Evolutionary conservation across 2,797 vertebrate species (phyloP).

Genomic region (Setipinna tenuifilis): DNA sequence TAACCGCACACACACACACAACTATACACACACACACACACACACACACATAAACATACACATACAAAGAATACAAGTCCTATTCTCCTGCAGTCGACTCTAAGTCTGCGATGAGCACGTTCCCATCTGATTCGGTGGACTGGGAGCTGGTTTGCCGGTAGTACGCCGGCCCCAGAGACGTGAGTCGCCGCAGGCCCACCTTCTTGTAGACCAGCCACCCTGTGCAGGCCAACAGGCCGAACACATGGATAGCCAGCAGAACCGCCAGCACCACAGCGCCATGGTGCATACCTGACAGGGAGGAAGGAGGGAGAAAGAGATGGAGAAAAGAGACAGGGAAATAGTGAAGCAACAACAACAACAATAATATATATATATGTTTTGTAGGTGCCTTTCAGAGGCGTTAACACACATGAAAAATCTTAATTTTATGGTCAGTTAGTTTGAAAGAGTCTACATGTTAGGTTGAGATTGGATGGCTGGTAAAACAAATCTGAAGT

Average conservation of each 20-base stretch:
- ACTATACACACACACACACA: not conserved
- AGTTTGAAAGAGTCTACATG: not conserved
- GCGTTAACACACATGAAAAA: not conserved
- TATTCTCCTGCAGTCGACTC: constrained; percentile 78
- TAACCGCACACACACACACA: not conserved
- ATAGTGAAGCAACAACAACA: not conserved
- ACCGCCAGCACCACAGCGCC: constrained; percentile 73
- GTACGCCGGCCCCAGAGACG: constrained; percentile 73
- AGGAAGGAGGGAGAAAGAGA: constrained; percentile 9
- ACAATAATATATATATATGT: too few species aligned
- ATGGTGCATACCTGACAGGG: constrained; percentile 76
- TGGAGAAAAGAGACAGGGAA: not conserved
- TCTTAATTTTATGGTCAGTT: not conserved
- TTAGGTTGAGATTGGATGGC: not conserved
- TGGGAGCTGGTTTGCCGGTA: constrained; percentile 79
- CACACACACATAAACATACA: constrained; percentile 25
- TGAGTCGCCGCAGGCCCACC: constrained; percentile 69
- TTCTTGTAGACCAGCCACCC: constrained; percentile 81
- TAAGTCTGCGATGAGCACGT: constrained; percentile 86
- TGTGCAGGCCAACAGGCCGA: constrained; percentile 71
- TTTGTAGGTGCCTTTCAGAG: too few species aligned
- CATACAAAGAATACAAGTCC: not conserved
- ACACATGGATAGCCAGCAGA: constrained; percentile 73
- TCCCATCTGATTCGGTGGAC: constrained; percentile 79
- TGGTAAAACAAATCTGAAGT: not conserved